Evolutionary conservation across 2,113 vertebrate species (phyloP).

Genomic region (Chitala chitala): DNA sequence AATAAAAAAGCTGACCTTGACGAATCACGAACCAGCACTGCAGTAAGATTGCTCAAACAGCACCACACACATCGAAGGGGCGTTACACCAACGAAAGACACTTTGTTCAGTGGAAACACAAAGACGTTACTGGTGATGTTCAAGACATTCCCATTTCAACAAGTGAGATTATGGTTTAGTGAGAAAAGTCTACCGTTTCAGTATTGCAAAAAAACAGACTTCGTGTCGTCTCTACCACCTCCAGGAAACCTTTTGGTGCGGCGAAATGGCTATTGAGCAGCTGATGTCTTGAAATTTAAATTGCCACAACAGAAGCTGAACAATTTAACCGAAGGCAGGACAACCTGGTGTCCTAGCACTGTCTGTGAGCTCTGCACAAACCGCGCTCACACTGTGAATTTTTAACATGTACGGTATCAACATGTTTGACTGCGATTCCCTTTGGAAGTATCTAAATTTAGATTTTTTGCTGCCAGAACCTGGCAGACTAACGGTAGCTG

Average conservation of each 20-base stretch:
- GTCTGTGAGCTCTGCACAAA: too few species aligned
- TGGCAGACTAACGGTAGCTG: slow-evolving; percentile 44
- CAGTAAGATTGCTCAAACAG: slow-evolving; percentile 42
- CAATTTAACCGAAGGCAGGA: slow-evolving; percentile 15
- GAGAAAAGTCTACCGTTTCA: slow-evolving; percentile 14
- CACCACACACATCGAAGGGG: slow-evolving; percentile 24
- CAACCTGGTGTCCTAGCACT: slow-evolving; percentile 20
- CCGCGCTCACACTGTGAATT: too few species aligned
- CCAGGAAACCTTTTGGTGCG: too few species aligned
- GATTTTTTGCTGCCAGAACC: slow-evolving; percentile 41
- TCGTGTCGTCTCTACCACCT: too few species aligned
- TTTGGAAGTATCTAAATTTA: slow-evolving; percentile 51
- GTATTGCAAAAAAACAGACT: slow-evolving; percentile 31
- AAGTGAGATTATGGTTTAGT: slow-evolving; percentile 15
- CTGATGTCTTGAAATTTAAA: too few species aligned
- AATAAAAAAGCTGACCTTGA: slow-evolving; percentile 36
- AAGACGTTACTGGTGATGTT: not conserved
- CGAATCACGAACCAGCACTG: slow-evolving; percentile 32
- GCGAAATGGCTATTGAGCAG: too few species aligned
- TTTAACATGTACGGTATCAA: too few species aligned
- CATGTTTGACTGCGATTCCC: slow-evolving; percentile 57
- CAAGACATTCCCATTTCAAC: slow-evolving; percentile 15
- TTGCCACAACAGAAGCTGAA: too few species aligned
- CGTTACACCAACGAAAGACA: slow-evolving; percentile 24
- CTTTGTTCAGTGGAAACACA: not conserved